A percentile compares a stretch with the other conserved stretches of the same genome.
These are phyloP conservation scores for Silurus asotus DNA, from an alignment of 2,113 vertebrate species.

Conservation along the genomic window DNA sequence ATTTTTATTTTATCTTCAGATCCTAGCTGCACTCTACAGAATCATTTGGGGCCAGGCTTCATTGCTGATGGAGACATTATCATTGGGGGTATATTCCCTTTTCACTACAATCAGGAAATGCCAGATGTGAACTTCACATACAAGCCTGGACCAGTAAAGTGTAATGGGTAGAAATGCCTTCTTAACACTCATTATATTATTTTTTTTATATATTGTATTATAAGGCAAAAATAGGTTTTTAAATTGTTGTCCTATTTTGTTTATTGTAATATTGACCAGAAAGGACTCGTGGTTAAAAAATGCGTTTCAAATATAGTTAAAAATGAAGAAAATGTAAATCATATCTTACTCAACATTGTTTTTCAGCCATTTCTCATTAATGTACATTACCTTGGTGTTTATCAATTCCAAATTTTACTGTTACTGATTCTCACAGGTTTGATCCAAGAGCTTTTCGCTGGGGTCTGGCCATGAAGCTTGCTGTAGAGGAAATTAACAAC, in stretches of 20 bases:
- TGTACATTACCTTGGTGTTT: background rate
- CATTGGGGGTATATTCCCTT: slow-evolving; percentile 58
- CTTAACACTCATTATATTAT: too few species aligned
- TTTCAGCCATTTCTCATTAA: background rate
- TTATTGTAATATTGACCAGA: too few species aligned
- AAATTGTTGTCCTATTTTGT: too few species aligned
- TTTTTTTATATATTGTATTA: too few species aligned
- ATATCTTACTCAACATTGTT: too few species aligned
- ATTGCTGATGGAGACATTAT: slow-evolving; percentile 51
- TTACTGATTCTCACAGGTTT: slow-evolving; percentile 27
- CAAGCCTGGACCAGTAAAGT: slow-evolving; percentile 45
- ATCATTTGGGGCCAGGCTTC: slow-evolving; percentile 53
- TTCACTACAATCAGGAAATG: slow-evolving; percentile 57
- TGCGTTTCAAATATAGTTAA: background rate
- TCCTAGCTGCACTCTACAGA: slow-evolving; percentile 40
- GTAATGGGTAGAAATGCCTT: slow-evolving; percentile 52
- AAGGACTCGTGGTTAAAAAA: too few species aligned
- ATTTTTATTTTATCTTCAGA: background rate
- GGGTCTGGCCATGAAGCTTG: slow-evolving; percentile 55
- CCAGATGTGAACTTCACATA: slow-evolving; percentile 50
- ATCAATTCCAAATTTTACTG: too few species aligned
- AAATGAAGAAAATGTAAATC: background rate
- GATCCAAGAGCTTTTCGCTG: slow-evolving; percentile 58
- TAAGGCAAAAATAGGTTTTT: too few species aligned
- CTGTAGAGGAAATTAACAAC: slow-evolving; percentile 58